Percentiles rank a stretch among this genome's conserved stretches.
Conservation (phyloP, 1,140 invertebrate species). For the Kradibia gibbosae region DNA sequence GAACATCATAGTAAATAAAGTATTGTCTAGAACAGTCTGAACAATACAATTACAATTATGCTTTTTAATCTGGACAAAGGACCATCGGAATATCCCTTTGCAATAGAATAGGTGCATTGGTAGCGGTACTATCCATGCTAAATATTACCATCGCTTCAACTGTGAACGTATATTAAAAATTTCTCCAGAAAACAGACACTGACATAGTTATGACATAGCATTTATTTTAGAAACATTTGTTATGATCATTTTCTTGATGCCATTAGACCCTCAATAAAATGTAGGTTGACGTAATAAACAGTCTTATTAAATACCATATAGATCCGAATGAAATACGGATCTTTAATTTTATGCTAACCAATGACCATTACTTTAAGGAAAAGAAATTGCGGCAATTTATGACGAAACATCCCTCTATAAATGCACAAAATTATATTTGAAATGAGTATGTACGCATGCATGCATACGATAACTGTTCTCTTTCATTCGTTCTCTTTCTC, state of each 20-base stretch:
- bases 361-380: neutral
- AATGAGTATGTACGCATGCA: neutral
- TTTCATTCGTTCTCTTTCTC: neutral
- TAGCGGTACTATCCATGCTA: neutral
- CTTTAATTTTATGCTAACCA: neutral
- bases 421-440: neutral
- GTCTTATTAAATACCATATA: neutral
- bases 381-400: neutral
- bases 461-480: neutral
- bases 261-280: too few relatives aligned
- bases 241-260: too few relatives aligned
- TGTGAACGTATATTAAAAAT: too few relatives aligned
- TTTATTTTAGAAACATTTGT: too few relatives aligned
- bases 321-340: neutral
- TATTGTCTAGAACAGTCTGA: neutral
- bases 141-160: neutral
- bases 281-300: neutral
- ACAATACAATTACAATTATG: neutral
- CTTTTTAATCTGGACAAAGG: neutral
- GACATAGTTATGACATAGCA: too few relatives aligned
- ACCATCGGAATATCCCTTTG: neutral
- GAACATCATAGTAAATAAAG: neutral
- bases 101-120: neutral
- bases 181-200: too few relatives aligned
- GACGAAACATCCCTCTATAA: neutral